Percentiles rank a stretch among this genome's conserved stretches.
Evolutionary conservation across 2,888 invertebrate species (phyloP).

Genomic region (Platypus cylindrus): DNA sequence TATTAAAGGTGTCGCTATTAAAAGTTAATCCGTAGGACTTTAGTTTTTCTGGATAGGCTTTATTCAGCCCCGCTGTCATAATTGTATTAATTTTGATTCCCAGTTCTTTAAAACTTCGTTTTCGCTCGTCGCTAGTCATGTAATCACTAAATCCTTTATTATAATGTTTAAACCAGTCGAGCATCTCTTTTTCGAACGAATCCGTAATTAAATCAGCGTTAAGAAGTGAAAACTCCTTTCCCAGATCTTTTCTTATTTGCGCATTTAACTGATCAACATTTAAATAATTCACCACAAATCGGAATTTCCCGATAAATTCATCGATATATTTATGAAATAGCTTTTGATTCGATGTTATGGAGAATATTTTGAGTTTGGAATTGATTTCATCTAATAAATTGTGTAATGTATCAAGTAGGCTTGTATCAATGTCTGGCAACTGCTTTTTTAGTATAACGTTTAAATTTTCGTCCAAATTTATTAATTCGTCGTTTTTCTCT

Average conservation of each 20-base stretch:
- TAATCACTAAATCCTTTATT: conserved; percentile 6
- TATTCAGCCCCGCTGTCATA: conserved; percentile 7
- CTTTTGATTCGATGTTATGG: too few relatives aligned
- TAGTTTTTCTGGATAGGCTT: conserved; percentile 10
- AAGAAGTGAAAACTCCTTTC: conserved; percentile 7
- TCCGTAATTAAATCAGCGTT: conserved; percentile 9
- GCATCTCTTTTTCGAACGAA: conserved; percentile 11
- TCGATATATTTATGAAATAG: neutral
- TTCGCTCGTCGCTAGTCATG: conserved; percentile 4
- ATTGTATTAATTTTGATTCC: conserved; percentile 2
- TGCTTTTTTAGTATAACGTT: too few relatives aligned
- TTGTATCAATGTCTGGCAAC: too few relatives aligned
- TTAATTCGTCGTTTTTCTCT: too few relatives aligned
- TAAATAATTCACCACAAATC: conserved; percentile 8
- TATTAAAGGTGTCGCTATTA: too few relatives aligned
- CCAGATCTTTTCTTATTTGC: conserved; percentile 5
- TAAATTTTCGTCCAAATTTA: too few relatives aligned
- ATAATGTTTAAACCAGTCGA: conserved; percentile 11
- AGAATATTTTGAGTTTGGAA: too few relatives aligned
- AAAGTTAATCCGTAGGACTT: conserved; percentile 2
- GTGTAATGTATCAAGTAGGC: too few relatives aligned
- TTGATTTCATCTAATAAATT: too few relatives aligned
- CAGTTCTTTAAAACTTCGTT: conserved; percentile 3
- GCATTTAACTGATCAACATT: conserved; percentile 8
- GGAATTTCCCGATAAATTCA: conserved; percentile 11